phyloP scores from a whole-genome alignment of 2,797 vertebrate genomes.

The Ibycter americanus region DNA sequence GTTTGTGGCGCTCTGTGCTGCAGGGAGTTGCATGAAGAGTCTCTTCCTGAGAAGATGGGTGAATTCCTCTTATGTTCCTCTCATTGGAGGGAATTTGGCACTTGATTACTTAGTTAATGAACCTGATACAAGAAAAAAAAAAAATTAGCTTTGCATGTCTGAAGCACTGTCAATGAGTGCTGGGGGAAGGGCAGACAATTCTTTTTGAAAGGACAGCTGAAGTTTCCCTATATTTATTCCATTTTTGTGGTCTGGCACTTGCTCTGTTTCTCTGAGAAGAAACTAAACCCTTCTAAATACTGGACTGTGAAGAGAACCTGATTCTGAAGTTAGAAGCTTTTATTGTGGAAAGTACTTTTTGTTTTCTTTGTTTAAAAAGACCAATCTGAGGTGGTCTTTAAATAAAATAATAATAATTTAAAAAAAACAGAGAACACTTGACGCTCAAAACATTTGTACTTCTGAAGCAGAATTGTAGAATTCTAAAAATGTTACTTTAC shows the following conservation, averaged over 20 bases:
- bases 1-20: conserved; percentile 72
- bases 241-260: background rate
- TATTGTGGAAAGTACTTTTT: background rate
- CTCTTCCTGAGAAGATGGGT: conserved; percentile 34
- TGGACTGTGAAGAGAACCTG: background rate
- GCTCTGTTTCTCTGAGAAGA: background rate
- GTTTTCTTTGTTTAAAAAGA: background rate
- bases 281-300: background rate
- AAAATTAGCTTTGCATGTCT: background rate
- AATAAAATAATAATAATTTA: background rate
- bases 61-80: conserved; percentile 44
- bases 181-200: conserved; percentile 32
- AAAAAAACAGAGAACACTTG: background rate
- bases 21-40: conserved; percentile 58
- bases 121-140: background rate
- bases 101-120: conserved; percentile 31
- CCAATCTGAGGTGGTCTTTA: background rate
- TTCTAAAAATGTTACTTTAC: background rate
- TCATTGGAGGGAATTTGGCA: conserved; percentile 46
- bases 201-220: background rate
- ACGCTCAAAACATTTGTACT: background rate
- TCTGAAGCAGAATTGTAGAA: background rate
- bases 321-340: background rate
- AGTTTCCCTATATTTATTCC: background rate
- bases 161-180: background rate